Evolutionary conservation across 2,113 vertebrate genomes (phyloP), one percentile per base, ranked within the genome.

Genomic region (Grammomys surdaster): DNA sequence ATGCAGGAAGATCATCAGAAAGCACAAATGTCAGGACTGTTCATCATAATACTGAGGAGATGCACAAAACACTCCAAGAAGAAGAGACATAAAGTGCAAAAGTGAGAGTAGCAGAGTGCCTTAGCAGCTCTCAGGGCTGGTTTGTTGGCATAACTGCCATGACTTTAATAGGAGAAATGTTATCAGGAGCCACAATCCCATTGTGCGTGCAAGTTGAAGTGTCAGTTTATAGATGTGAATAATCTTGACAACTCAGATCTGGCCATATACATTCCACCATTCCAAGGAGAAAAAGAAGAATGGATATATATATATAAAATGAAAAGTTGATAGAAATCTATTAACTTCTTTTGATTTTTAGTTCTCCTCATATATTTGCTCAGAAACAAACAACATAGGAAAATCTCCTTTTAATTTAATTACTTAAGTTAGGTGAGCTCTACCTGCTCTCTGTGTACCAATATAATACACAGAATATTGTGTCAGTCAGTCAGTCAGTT

Each of bases 1-100:
- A 94, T 92, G 60, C 14, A 89, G 70, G 7, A 72, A 73, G 13
- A 20, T 12, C 26, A 86, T 81, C 56, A 92, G 63, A 94, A 85
- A 43, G 9, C 33, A 69, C 12, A 72, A 72, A n/a, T 46, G 56
- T 90, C 33, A 72, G n/a, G 2, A 43, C 33, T n/a, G 3, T 78
- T 90, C 13, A 76, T 85, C 46, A 77, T 58, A 65, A 26, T 48
- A 80, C 8, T 93, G 76, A 69, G 1, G 33, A n/a, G 78, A 84
- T 19, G 65, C 7, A 46, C 8, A 70, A 67, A 86, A 46, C n/a
- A 8, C 13, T 40, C 6, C n/a, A 48, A 91, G 48, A 77, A 84
- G 19, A 9, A 10, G 20, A 77, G 26, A 84, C 36, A 10, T 91
- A 14, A 92, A 58, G 56, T 8, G 17, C 19, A 75, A 90, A 91